Percentiles rank a stretch among this genome's conserved stretches.
Conservation (phyloP, 2,888 invertebrate species). For the Trissolcus japonicus region DNA sequence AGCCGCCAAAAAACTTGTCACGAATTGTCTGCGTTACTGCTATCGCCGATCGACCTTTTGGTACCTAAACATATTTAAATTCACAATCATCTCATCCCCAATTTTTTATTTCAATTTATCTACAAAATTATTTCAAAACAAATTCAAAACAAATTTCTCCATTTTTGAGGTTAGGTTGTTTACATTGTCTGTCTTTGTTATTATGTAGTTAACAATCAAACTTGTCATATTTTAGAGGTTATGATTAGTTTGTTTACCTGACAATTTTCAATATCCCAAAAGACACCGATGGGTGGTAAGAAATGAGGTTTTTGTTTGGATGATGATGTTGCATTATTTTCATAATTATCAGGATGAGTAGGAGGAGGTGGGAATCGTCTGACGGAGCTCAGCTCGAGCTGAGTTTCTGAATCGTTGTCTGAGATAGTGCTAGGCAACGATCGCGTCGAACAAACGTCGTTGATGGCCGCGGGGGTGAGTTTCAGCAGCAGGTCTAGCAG, state of each 20-base stretch:
- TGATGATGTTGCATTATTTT: constrained; percentile 56
- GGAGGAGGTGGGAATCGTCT: constrained; percentile 57
- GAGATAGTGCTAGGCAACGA: constrained; percentile 61
- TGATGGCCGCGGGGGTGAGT: constrained; percentile 57
- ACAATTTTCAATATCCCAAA: constrained; percentile 96
- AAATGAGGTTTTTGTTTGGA: constrained; percentile 65
- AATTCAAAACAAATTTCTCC: no score
- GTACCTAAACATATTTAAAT: constrained; percentile 78
- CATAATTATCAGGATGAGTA: constrained; percentile 63
- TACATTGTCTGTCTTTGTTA: background rate
- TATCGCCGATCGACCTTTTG: constrained; percentile 87
- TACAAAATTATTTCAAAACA: no score
- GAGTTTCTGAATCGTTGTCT: constrained; percentile 60
- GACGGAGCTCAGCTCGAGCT: constrained; percentile 49
- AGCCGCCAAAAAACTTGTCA: constrained; percentile 84
- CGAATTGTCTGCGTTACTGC: constrained; percentile 87
- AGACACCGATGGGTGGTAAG: constrained; percentile 87
- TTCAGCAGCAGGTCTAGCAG: constrained; percentile 67
- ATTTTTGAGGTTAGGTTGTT: no score
- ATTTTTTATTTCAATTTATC: no score
- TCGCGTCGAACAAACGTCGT: constrained; percentile 57
- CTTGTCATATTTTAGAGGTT: no score
- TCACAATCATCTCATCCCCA: no score
- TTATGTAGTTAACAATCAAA: no score
- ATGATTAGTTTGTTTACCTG: no score